Evolutionary conservation across 1,140 invertebrate species (phyloP).

Genomic region (Scaptomyza pallida): DNA sequence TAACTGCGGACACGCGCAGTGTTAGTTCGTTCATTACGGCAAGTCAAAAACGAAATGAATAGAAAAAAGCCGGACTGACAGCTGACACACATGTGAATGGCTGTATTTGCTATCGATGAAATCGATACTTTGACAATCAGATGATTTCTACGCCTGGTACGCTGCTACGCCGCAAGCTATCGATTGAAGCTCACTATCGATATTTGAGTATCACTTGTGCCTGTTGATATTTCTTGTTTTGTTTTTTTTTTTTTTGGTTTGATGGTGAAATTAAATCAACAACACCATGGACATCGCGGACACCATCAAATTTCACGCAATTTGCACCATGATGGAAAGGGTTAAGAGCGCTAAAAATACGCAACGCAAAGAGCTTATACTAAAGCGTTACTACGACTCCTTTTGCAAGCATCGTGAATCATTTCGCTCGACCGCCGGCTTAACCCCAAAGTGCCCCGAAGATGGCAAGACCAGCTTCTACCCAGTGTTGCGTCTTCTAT

Average conservation of each 20-base stretch:
- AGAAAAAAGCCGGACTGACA: background rate
- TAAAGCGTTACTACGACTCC: conserved; percentile 73
- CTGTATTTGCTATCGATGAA: too few relatives aligned
- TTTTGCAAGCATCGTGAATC: conserved; percentile 64
- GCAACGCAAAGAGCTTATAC: conserved; percentile 58
- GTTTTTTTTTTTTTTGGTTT: too few relatives aligned
- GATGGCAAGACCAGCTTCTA: conserved; percentile 86
- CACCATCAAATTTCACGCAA: too few relatives aligned
- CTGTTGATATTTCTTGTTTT: too few relatives aligned
- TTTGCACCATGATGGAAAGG: conserved; percentile 64
- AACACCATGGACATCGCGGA: too few relatives aligned
- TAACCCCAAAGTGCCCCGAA: conserved; percentile 33
- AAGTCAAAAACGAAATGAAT: conserved; percentile 7
- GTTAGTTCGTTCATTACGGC: conserved; percentile 57
- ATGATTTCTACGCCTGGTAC: too few relatives aligned
- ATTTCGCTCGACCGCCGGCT: conserved; percentile 45
- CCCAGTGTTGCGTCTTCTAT: conserved; percentile 88
- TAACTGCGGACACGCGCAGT: conserved; percentile 57
- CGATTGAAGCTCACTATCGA: too few relatives aligned
- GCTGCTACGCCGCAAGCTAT: too few relatives aligned
- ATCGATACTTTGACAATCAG: too few relatives aligned
- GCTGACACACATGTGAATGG: too few relatives aligned
- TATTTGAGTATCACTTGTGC: too few relatives aligned
- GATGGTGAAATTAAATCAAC: too few relatives aligned
- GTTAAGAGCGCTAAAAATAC: conserved; percentile 49